Conservation (phyloP, 1,140 invertebrate genomes). For the Pseudomyrmex dendroicus region DNA sequence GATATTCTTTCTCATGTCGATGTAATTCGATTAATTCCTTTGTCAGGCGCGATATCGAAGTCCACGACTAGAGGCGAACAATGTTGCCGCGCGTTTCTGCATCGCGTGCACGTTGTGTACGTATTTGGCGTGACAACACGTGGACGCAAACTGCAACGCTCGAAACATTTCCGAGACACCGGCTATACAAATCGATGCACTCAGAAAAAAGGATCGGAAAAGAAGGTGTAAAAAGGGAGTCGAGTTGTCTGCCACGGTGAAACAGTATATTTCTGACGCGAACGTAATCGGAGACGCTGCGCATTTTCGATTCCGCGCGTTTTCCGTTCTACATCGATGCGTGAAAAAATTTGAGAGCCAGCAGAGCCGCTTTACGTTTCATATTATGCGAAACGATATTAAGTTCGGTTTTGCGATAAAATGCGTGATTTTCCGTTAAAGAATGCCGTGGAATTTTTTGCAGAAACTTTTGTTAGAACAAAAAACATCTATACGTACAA, state of each 20-base stretch:
- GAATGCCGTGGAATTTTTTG: background rate
- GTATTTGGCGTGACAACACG: slow-evolving; percentile 62
- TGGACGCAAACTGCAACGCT: slow-evolving; percentile 38
- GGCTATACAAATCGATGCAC: slow-evolving; percentile 57
- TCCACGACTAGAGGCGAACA: slow-evolving; percentile 58
- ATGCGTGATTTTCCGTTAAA: background rate
- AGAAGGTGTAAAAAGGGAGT: slow-evolving; percentile 45
- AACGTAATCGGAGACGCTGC: slow-evolving; percentile 72
- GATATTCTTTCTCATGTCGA: slow-evolving; percentile 49
- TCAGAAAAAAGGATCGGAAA: slow-evolving; percentile 30
- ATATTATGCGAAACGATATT: slow-evolving; percentile 41
- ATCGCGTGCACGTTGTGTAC: slow-evolving; percentile 61
- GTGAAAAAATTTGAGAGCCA: slow-evolving; percentile 37
- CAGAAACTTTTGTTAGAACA: background rate
- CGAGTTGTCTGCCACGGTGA: slow-evolving; percentile 39
- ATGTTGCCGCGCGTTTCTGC: slow-evolving; percentile 50
- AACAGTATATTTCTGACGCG: slow-evolving; percentile 64
- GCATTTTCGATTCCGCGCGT: slow-evolving; percentile 67
- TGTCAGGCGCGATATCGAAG: slow-evolving; percentile 40
- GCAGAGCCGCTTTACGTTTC: slow-evolving; percentile 18
- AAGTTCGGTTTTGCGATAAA: background rate
- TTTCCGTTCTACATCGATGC: background rate
- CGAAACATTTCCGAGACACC: slow-evolving; percentile 40
- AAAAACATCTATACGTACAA: too few relatives aligned
- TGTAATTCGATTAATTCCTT: slow-evolving; percentile 67